Conservation (phyloP, 2,113 vertebrate species). For the Serilophus lunatus region DNA sequence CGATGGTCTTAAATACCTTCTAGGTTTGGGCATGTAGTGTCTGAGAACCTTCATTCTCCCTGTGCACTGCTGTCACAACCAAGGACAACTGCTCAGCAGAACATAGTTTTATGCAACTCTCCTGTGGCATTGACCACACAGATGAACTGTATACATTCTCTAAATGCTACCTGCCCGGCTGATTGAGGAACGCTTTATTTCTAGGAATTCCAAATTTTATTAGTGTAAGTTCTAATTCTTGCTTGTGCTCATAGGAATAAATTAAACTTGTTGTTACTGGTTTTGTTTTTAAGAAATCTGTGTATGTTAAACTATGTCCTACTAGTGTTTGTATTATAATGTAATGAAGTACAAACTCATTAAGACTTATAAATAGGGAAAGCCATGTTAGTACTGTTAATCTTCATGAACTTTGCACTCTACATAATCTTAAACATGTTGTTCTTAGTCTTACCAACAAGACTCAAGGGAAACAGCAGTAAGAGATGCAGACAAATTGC, state of each 20-base stretch:
- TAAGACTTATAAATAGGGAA: neutral
- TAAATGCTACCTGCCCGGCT: neutral
- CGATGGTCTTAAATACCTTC: neutral
- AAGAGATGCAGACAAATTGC: neutral
- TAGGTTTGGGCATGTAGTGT: neutral
- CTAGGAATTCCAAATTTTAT: neutral
- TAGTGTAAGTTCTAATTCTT: neutral
- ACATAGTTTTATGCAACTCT: neutral
- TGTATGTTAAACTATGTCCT: neutral
- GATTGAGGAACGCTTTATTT: neutral
- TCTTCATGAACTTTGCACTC: neutral
- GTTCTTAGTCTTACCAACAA: neutral
- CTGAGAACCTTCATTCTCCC: neutral
- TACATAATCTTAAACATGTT: neutral
- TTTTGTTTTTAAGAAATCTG: neutral
- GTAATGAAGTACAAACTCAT: neutral
- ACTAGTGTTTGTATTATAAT: neutral
- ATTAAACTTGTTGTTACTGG: neutral
- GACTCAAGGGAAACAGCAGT: neutral
- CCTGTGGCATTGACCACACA: neutral
- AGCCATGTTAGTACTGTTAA: neutral
- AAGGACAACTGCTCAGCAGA: neutral
- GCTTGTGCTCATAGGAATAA: neutral
- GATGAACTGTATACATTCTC: neutral
- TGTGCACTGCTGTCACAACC: neutral